phyloP scores from a whole-genome alignment of 2,113 vertebrate species.

The Trematomus loennbergii region DNA sequence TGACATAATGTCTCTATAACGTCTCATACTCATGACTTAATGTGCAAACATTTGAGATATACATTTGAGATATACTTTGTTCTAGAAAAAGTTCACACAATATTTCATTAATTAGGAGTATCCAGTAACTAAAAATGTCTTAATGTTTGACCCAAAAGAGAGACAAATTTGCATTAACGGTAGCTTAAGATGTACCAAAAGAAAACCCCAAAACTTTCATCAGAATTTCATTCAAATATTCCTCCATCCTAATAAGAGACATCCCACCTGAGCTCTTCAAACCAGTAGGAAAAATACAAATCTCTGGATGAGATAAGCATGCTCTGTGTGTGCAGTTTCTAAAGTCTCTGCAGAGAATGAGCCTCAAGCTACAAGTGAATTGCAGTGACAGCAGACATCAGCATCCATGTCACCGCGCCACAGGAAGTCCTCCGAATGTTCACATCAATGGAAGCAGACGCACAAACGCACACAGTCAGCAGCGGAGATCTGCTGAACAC shows the following conservation, averaged over 20 bases:
- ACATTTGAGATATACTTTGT: background rate
- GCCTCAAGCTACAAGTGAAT: conserved; percentile 26
- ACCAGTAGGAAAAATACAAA: background rate
- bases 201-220: background rate
- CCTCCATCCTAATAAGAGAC: background rate
- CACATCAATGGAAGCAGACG: conserved; percentile 29
- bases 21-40: background rate
- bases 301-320: background rate
- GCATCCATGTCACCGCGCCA: conserved; percentile 51
- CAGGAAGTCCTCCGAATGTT: conserved; percentile 37
- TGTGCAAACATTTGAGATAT: background rate
- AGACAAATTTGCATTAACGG: too few relatives aligned
- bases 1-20: too few relatives aligned
- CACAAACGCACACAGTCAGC: conserved; percentile 63
- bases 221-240: background rate
- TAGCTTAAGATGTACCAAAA: too few relatives aligned
- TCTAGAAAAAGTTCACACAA: too few relatives aligned
- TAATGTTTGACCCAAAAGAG: too few relatives aligned
- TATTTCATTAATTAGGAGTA: too few relatives aligned
- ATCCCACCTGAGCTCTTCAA: too few relatives aligned
- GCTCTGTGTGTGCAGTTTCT: background rate
- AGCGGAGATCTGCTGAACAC: conserved; percentile 73
- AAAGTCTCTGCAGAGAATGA: background rate
- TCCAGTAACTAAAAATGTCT: too few relatives aligned
- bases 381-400: conserved; percentile 60